Evolutionary conservation across 2,113 vertebrate genomes (phyloP), one percentile per base, ranked within the genome.

Genomic region (Peromyscus californicus): DNA sequence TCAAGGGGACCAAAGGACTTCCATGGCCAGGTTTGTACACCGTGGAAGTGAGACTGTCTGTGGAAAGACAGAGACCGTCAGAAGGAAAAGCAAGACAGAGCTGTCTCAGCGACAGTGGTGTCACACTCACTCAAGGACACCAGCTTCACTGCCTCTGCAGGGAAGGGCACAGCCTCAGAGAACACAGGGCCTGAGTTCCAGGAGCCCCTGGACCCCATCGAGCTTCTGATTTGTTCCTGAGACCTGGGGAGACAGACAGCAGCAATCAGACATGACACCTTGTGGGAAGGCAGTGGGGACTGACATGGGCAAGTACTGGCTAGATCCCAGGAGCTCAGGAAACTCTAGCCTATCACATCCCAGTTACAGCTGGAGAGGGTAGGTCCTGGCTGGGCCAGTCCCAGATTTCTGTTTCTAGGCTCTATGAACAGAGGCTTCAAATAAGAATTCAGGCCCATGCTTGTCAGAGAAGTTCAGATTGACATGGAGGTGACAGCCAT

Each of bases 51-150:
- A 89, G 22, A 21, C 21, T 48, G 6, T 19, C 69, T 29, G 36
- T 29, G 33, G 33, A 51, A 89, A 3, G 9, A 59, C 70, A 61
- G 54, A 51, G 36, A 42, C 16, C 5, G 12, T n/a, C n/a, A 42
- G 26, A 16, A 31, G 26, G 24, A 24, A 26, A 59, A 29, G n/a
- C 51, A 57, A 36, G 8, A 42, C 51, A 61, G 54, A 16, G 15
- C 24, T 10, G 51, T 24, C 67, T 36, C 4, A 0, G 33, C 9
- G 5, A 0, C 85, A 24, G 36, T 26, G 7, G 12, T 36, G 3
- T 26, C 48, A 65, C 45, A 36, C 29, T 70, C 36, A 42, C 45
- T 72, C 67, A 57, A 7, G 39, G 69, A 70, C 86, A 57, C 15
- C 13, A 26, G 22, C 67, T 57, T 7, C 33, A 17, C 16, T 19